These are phyloP conservation scores for Masticophis lateralis DNA, from an alignment of 2,797 vertebrate genomes.

Conservation along the genomic window DNA sequence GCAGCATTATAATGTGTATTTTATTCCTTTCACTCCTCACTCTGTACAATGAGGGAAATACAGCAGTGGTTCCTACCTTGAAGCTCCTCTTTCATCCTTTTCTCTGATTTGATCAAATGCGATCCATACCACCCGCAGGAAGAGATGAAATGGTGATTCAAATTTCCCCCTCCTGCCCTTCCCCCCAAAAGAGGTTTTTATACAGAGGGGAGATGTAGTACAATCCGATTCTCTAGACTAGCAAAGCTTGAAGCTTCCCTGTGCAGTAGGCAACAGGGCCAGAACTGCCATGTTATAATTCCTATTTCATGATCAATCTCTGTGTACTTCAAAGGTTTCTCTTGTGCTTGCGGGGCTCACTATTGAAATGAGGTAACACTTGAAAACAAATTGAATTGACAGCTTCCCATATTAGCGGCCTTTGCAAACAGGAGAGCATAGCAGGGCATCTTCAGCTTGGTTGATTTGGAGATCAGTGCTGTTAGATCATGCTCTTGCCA, in stretches of 20 bases:
- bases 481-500: background rate
- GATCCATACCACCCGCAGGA: background rate
- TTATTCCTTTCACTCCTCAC: background rate
- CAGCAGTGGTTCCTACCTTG: background rate
- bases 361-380: slow-evolving; percentile 26
- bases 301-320: slow-evolving; percentile 4
- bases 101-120: background rate
- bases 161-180: background rate
- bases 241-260: slow-evolving; percentile 18
- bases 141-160: background rate
- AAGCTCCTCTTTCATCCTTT: background rate
- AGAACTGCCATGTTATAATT: slow-evolving; percentile 13
- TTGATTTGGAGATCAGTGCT: slow-evolving; percentile 9
- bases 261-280: slow-evolving; percentile 11
- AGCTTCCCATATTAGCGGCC: slow-evolving; percentile 6
- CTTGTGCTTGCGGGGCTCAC: slow-evolving; percentile 3
- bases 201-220: background rate
- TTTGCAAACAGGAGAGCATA: slow-evolving; percentile 12
- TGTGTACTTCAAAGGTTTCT: slow-evolving; percentile 9
- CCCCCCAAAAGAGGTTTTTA: background rate
- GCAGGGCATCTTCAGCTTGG: background rate
- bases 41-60: background rate
- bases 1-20: background rate
- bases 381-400: slow-evolving; percentile 33
- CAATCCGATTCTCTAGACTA: slow-evolving; percentile 35